phyloP scores from a whole-genome alignment of 1,140 invertebrate genomes.

The Oryctes rhinoceros region DNA sequence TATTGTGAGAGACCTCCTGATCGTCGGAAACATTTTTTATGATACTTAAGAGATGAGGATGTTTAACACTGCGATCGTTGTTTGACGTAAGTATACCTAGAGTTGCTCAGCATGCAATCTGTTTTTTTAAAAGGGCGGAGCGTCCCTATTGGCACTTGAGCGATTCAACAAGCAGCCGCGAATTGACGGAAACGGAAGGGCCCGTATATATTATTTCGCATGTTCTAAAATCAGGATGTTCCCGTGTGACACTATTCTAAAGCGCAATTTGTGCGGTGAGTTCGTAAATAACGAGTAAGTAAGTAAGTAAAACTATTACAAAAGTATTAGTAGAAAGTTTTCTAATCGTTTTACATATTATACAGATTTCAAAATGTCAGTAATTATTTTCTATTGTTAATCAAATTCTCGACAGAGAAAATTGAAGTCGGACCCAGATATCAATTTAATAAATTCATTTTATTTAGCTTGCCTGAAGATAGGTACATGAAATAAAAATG shows the following conservation, averaged over 20 bases:
- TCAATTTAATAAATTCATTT: too few species aligned
- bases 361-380: too few species aligned
- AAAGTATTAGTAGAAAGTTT: too few species aligned
- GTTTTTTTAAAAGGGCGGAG: not conserved
- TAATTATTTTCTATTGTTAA: too few species aligned
- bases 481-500: too few species aligned
- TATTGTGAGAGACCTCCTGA: slow-evolving; percentile 4
- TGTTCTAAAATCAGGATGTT: slow-evolving; percentile 43
- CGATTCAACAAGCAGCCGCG: slow-evolving; percentile 2
- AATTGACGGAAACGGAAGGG: slow-evolving; percentile 46
- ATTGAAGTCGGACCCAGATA: too few species aligned
- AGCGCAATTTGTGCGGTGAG: not conserved
- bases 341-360: too few species aligned
- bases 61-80: not conserved
- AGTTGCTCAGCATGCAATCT: not conserved
- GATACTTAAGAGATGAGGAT: slow-evolving; percentile 5
- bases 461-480: too few species aligned
- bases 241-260: slow-evolving; percentile 42
- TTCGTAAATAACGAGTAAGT: too few species aligned
- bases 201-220: slow-evolving; percentile 44
- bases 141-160: slow-evolving; percentile 32
- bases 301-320: too few species aligned
- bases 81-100: not conserved
- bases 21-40: not conserved
- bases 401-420: too few species aligned